Percentiles rank a stretch among this genome's conserved stretches.
These are phyloP conservation scores for Pseudochromis fuscus DNA, from an alignment of 2,797 vertebrate species.

Conservation along the genomic window DNA sequence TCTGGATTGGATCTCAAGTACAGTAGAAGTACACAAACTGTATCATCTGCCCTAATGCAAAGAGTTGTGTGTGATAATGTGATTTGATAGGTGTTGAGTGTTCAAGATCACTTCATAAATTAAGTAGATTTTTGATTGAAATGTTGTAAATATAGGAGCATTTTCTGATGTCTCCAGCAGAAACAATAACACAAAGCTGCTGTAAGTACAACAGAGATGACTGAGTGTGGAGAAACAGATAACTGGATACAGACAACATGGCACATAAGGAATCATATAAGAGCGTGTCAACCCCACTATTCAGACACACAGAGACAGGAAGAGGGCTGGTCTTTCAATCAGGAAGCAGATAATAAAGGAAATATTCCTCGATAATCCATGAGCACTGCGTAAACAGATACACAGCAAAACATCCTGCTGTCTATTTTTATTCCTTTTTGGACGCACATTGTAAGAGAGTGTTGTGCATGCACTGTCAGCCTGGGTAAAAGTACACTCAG, in stretches of 20 bases:
- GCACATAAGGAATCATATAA: conserved; percentile 3
- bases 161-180: conserved; percentile 25
- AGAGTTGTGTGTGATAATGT: conserved; percentile 5
- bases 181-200: neutral
- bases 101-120: neutral
- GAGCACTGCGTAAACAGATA: conserved; percentile 42
- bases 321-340: conserved; percentile 18
- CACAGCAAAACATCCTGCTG: conserved; percentile 36
- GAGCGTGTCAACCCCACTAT: neutral
- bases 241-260: conserved; percentile 9
- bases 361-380: conserved; percentile 45
- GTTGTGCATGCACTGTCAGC: conserved; percentile 12
- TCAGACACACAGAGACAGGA: neutral
- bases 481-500: conserved; percentile 34
- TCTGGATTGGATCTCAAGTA: conserved; percentile 11
- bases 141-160: neutral
- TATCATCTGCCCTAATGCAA: conserved; percentile 10
- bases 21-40: no score
- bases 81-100: conserved; percentile 12
- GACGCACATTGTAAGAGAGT: neutral
- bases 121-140: neutral
- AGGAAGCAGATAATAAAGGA: conserved; percentile 28
- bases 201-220: conserved; percentile 3
- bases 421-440: conserved; percentile 1
- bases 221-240: conserved; percentile 19